Percentiles rank a stretch among this genome's conserved stretches.
Evolutionary conservation across 2,888 invertebrate genomes (phyloP).

Genomic region (Cosmia pyralina): DNA sequence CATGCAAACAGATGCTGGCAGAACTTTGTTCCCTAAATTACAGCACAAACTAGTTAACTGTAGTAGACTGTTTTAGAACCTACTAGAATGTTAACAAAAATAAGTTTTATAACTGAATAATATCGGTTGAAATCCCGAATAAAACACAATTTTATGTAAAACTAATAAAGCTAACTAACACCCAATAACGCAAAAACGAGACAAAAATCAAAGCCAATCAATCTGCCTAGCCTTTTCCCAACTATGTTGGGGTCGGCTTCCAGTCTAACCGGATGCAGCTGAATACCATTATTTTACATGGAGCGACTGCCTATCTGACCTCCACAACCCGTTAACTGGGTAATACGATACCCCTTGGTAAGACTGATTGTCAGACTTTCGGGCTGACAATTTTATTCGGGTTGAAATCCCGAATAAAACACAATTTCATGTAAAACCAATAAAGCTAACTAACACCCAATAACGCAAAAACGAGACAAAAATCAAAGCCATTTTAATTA

Average conservation of each 20-base stretch:
- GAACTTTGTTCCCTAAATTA: conserved; percentile 4
- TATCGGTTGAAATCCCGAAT: neutral
- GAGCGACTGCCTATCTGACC: no score
- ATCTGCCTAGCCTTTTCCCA: no score
- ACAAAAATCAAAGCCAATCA: conserved; percentile 72
- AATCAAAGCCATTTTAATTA: conserved; percentile 78
- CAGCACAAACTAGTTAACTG: no score
- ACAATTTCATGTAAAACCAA: neutral
- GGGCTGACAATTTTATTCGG: no score
- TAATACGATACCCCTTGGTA: no score
- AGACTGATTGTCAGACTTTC: no score
- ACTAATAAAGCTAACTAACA: no score
- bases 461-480: conserved; percentile 58
- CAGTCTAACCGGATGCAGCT: no score
- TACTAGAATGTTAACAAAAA: neutral
- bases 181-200: conserved; percentile 49
- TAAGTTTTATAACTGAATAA: neutral
- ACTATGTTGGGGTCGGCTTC: no score
- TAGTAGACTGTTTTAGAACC: neutral
- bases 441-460: conserved; percentile 16
- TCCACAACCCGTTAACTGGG: no score
- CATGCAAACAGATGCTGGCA: neutral
- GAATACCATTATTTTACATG: no score
- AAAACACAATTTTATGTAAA: neutral
- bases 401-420: neutral